phyloP scores from a whole-genome alignment of 2,888 invertebrate species.

The Sisyra terminalis region DNA sequence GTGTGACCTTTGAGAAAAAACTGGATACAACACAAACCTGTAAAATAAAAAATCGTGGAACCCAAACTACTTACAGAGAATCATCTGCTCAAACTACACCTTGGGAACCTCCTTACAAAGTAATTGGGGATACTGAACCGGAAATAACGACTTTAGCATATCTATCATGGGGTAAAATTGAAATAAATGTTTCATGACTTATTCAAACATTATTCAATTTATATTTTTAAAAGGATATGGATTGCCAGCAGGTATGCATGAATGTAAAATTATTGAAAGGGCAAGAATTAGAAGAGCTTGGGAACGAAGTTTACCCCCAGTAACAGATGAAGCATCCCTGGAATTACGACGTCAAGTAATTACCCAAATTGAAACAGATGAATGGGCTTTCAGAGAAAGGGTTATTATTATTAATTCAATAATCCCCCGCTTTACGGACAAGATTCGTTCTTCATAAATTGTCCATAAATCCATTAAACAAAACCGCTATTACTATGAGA shows the following conservation, averaged over 20 bases:
- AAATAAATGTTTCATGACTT: background rate
- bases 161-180: constrained; percentile 40
- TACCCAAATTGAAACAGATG: constrained; percentile 62
- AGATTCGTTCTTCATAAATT: no score
- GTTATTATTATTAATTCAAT: constrained; percentile 22
- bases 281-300: constrained; percentile 48
- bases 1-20: constrained; percentile 10
- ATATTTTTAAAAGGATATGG: constrained; percentile 28
- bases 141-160: constrained; percentile 49
- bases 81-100: constrained; percentile 62
- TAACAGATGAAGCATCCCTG: constrained; percentile 34
- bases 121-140: constrained; percentile 30
- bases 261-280: constrained; percentile 47
- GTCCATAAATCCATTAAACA: no score
- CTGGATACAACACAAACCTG: constrained; percentile 1
- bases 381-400: constrained; percentile 69
- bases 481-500: no score
- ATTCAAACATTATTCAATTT: constrained; percentile 12
- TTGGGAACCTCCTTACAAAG: constrained; percentile 49
- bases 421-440: no score
- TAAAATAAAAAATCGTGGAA: constrained; percentile 18
- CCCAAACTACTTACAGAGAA: constrained; percentile 58
- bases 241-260: constrained; percentile 42
- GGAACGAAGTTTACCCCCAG: constrained; percentile 38
- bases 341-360: constrained; percentile 46